phyloP scores from a whole-genome alignment of 2,797 vertebrate species.

The Phoxinus dragarum region DNA sequence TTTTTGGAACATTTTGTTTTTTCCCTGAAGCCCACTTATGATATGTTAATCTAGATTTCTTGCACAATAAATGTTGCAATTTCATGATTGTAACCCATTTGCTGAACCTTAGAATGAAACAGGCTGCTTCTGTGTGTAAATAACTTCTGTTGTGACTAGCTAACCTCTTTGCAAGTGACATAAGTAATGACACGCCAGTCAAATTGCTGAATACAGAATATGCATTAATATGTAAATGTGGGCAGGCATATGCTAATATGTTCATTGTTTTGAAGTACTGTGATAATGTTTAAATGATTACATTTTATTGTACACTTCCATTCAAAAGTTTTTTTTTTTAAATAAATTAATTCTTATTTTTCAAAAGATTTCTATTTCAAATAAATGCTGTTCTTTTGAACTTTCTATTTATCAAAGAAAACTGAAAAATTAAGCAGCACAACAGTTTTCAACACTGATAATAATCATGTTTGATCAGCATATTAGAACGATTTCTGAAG shows the following conservation, averaged over 20 bases:
- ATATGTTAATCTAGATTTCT: neutral
- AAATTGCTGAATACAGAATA: neutral
- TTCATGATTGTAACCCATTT: neutral
- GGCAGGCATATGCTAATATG: neutral
- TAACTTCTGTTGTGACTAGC: neutral
- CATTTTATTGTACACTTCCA: neutral
- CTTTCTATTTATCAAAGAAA: neutral
- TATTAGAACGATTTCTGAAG: neutral
- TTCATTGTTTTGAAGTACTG: neutral
- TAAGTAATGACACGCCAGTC: neutral
- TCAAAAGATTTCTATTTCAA: too few species aligned
- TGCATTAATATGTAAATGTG: neutral
- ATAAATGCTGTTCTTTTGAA: neutral
- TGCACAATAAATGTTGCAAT: neutral
- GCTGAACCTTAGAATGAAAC: neutral
- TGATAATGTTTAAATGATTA: neutral
- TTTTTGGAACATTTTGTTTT: neutral
- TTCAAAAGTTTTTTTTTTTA: neutral
- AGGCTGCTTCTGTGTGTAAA: neutral
- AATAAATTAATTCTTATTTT: too few species aligned
- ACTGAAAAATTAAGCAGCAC: too few species aligned
- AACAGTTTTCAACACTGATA: neutral
- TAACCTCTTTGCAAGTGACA: neutral
- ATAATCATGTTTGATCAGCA: neutral
- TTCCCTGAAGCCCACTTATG: neutral